These are phyloP conservation scores for Myripristis jacobus DNA, from an alignment of 2,797 vertebrate genomes.

Conservation along the genomic window DNA sequence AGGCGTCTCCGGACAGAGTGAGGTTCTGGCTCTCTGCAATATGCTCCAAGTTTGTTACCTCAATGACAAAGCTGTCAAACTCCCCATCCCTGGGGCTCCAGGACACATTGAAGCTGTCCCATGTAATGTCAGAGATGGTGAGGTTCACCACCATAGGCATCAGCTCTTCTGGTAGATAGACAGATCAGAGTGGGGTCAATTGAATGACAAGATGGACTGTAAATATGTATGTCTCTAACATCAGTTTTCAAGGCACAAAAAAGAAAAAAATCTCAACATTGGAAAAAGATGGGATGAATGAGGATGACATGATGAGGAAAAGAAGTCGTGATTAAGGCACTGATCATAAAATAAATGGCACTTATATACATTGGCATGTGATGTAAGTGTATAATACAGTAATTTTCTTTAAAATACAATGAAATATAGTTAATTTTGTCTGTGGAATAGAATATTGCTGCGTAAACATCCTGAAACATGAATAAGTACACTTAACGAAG, in stretches of 20 bases:
- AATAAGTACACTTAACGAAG: too few relatives aligned
- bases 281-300: slow-evolving; percentile 9
- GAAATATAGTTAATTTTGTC: background rate
- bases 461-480: slow-evolving; percentile 24
- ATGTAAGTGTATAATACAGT: background rate
- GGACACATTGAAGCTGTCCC: slow-evolving; percentile 89
- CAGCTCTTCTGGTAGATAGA: slow-evolving; percentile 88
- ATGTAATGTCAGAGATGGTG: slow-evolving; percentile 84
- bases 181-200: slow-evolving; percentile 77
- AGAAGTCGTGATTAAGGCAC: background rate
- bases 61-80: slow-evolving; percentile 92
- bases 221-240: slow-evolving; percentile 14
- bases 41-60: slow-evolving; percentile 89
- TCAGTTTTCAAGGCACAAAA: slow-evolving; percentile 1
- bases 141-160: slow-evolving; percentile 85
- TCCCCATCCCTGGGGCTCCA: slow-evolving; percentile 86
- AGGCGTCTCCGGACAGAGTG: slow-evolving; percentile 85
- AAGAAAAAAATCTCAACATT: background rate
- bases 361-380: background rate
- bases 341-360: background rate
- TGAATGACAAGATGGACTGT: slow-evolving; percentile 35
- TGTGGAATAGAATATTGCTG: slow-evolving; percentile 5
- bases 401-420: slow-evolving; percentile 1
- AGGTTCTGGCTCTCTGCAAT: slow-evolving; percentile 81
- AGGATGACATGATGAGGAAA: slow-evolving; percentile 19